Evolutionary conservation across 30 jellyfish, hydroid and myxozoan genomes (phyloP).

Genomic region (Aurelia aurita complex sp. Pacific): DNA sequence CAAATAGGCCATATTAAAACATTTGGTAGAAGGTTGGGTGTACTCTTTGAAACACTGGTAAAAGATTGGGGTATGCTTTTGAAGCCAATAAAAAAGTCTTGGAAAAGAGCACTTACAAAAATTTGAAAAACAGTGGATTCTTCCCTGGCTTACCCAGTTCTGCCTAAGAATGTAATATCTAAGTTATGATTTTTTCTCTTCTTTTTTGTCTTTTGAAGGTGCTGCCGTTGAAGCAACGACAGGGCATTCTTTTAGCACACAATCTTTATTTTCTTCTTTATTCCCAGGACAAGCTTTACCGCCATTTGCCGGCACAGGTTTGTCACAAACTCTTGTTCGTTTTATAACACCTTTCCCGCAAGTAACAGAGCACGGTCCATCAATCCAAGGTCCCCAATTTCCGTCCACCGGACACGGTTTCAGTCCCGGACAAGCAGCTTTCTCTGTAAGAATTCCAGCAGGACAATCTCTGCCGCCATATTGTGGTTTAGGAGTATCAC

Average conservation of each 20-base stretch:
- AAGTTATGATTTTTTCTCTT: too few species aligned
- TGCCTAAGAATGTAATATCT: too few species aligned
- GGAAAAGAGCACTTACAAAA: too few species aligned
- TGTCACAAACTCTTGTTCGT: conserved; percentile 47
- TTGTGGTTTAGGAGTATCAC: conserved; percentile 51
- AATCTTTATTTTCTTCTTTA: conserved; percentile 29
- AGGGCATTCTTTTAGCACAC: conserved; percentile 37
- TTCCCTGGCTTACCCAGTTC: background rate
- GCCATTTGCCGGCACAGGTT: conserved; percentile 51
- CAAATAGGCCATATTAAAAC: too few species aligned
- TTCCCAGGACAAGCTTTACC: conserved; percentile 59
- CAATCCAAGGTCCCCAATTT: conserved; percentile 36
- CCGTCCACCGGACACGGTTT: conserved; percentile 49
- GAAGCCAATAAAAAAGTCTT: too few species aligned
- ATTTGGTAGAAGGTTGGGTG: too few species aligned
- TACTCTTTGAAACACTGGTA: too few species aligned
- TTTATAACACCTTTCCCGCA: conserved; percentile 52
- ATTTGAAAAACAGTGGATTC: background rate
- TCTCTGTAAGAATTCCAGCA: background rate
- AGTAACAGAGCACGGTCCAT: conserved; percentile 38
- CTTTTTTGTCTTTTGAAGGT: background rate
- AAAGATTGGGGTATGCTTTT: too few species aligned
- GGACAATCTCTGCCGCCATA: conserved; percentile 32
- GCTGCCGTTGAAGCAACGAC: background rate
- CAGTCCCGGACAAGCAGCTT: conserved; percentile 4